These are phyloP conservation scores for Steromphala cineraria DNA, from an alignment of 2,888 invertebrate species.

Conservation along the genomic window DNA sequence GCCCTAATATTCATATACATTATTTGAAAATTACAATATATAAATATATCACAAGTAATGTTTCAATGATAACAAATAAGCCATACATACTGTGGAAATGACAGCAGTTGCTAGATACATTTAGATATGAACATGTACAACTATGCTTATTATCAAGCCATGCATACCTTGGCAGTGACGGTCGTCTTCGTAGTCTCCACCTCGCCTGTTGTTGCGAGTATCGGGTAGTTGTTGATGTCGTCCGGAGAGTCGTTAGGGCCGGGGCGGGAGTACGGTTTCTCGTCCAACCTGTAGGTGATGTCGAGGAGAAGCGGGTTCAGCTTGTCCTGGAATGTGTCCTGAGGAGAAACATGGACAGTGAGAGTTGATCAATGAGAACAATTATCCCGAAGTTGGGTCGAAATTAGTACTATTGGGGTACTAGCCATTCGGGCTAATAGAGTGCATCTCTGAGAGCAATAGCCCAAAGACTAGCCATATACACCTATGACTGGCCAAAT, in stretches of 20 bases:
- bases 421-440: too few species aligned
- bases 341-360: constrained; percentile 33
- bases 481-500: too few species aligned
- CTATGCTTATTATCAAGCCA: not conserved
- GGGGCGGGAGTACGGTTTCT: constrained; percentile 55
- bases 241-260: constrained; percentile 77
- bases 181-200: constrained; percentile 79
- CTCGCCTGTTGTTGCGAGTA: constrained; percentile 90
- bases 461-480: too few species aligned
- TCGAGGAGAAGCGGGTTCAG: constrained; percentile 80
- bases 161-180: constrained; percentile 23
- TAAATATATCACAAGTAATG: too few species aligned
- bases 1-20: too few species aligned
- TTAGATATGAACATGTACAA: too few species aligned
- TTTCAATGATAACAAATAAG: too few species aligned
- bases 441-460: too few species aligned
- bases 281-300: constrained; percentile 86
- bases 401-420: not conserved
- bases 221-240: constrained; percentile 87
- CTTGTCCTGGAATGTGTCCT: constrained; percentile 74
- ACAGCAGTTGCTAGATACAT: too few species aligned
- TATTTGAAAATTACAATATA: too few species aligned
- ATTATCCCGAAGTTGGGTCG: too few species aligned
- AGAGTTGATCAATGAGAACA: too few species aligned
- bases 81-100: constrained; percentile 18